These are phyloP conservation scores for Tetropium fuscum DNA, from an alignment of 2,888 invertebrate species.

Conservation along the genomic window DNA sequence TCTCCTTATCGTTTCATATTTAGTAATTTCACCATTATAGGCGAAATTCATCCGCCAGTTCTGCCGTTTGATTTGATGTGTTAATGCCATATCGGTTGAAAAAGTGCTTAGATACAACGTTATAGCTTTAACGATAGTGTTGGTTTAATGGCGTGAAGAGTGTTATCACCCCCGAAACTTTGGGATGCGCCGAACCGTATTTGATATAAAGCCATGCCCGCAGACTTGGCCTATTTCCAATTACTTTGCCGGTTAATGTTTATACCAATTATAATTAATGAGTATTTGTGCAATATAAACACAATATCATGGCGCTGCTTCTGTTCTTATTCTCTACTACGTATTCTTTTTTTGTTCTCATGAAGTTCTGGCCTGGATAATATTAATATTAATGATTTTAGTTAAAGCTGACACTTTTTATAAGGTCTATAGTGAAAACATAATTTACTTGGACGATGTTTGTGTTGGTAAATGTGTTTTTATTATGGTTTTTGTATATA, in stretches of 20 bases:
- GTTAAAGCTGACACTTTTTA: neutral
- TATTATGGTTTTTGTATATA: no score
- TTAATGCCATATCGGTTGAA: conserved; percentile 49
- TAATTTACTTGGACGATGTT: neutral
- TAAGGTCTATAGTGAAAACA: neutral
- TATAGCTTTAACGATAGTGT: conserved; percentile 55
- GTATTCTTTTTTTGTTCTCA: conserved; percentile 3
- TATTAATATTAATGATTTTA: conserved; percentile 7
- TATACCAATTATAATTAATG: conserved; percentile 51
- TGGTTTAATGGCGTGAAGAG: conserved; percentile 60
- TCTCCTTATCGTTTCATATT: conserved; percentile 22
- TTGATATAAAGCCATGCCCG: conserved; percentile 52
- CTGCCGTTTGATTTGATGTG: conserved; percentile 46
- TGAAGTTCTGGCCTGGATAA: neutral
- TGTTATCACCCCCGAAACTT: conserved; percentile 56
- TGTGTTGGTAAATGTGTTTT: neutral
- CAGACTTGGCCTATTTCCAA: conserved; percentile 51
- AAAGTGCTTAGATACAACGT: conserved; percentile 53
- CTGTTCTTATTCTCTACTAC: neutral
- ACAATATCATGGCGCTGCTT: conserved; percentile 1
- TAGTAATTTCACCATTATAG: conserved; percentile 19
- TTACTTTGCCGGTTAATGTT: conserved; percentile 44
- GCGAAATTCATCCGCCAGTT: conserved; percentile 16
- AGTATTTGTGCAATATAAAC: conserved; percentile 20
- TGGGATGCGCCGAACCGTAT: conserved; percentile 50